These are phyloP conservation scores for Dasyurus viverrinus DNA, from an alignment of 2,113 vertebrate species.

Conservation along the genomic window DNA sequence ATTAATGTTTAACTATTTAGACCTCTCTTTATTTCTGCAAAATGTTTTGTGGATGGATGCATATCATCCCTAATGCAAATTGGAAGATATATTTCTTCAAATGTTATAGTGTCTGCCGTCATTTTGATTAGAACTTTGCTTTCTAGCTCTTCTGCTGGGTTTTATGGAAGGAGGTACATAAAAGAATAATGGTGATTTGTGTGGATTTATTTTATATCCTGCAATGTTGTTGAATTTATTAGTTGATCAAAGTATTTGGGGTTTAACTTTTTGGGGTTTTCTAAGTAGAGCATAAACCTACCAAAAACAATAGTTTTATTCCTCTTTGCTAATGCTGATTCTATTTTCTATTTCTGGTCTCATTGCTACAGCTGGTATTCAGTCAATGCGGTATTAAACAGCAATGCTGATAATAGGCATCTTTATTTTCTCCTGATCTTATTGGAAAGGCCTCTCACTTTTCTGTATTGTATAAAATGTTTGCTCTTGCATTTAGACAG, in stretches of 20 bases:
- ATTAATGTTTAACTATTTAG: background rate
- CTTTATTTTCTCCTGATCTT: background rate
- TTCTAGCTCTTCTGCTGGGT: background rate
- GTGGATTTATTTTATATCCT: background rate
- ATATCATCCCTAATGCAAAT: background rate
- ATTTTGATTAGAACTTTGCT: background rate
- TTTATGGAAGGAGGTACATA: background rate
- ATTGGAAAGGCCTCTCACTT: background rate
- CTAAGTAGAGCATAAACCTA: background rate
- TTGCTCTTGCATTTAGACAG: background rate
- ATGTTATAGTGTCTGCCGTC: too few species aligned
- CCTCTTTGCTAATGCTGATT: background rate
- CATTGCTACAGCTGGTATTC: background rate
- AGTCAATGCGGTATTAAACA: too few species aligned
- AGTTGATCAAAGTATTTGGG: background rate
- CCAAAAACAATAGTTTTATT: background rate
- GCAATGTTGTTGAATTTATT: background rate
- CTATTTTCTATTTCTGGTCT: background rate
- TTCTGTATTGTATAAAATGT: background rate
- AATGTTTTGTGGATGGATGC: background rate
- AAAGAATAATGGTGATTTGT: background rate
- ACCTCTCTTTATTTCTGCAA: background rate
- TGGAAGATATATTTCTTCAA: background rate
- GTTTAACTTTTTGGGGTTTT: background rate
- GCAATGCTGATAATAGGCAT: background rate